Evolutionary conservation across 2,113 vertebrate genomes (phyloP).

Genomic region (Nematolebias whitei): DNA sequence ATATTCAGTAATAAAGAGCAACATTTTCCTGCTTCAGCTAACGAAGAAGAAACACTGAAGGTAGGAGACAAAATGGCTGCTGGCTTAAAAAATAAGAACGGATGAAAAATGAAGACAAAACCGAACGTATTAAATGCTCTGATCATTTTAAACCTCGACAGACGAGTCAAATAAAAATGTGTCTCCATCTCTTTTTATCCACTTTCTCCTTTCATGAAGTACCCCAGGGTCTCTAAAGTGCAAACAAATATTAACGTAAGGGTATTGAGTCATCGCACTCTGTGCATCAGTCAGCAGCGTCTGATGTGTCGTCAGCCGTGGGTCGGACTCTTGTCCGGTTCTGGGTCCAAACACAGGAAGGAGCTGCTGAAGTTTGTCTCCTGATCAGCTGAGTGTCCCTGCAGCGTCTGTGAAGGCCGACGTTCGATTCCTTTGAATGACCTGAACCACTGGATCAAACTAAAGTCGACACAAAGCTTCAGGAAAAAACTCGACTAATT

Average conservation of each 20-base stretch:
- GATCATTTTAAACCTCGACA: no score
- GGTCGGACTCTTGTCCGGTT: no score
- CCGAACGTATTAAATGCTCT: no score
- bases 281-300: background rate
- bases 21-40: slow-evolving; percentile 16
- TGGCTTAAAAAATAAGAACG: slow-evolving; percentile 36
- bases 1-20: slow-evolving; percentile 15
- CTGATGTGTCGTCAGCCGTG: background rate
- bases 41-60: slow-evolving; percentile 5
- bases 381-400: no score
- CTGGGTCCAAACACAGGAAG: no score
- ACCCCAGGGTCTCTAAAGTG: slow-evolving; percentile 74
- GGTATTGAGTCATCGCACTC: slow-evolving; percentile 22
- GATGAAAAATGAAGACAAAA: background rate
- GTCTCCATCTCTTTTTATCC: background rate
- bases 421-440: no score
- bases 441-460: no score
- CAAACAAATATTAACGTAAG: slow-evolving; percentile 58
- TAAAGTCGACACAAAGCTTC: no score
- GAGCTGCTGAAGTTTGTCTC: no score
- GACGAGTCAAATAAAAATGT: no score
- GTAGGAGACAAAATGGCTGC: slow-evolving; percentile 22
- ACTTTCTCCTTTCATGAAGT: slow-evolving; percentile 31
- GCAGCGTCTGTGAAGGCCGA: no score
- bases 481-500: no score